These are phyloP conservation scores for Desmodus rotundus DNA, from an alignment of 2,113 vertebrate species.

Conservation along the genomic window DNA sequence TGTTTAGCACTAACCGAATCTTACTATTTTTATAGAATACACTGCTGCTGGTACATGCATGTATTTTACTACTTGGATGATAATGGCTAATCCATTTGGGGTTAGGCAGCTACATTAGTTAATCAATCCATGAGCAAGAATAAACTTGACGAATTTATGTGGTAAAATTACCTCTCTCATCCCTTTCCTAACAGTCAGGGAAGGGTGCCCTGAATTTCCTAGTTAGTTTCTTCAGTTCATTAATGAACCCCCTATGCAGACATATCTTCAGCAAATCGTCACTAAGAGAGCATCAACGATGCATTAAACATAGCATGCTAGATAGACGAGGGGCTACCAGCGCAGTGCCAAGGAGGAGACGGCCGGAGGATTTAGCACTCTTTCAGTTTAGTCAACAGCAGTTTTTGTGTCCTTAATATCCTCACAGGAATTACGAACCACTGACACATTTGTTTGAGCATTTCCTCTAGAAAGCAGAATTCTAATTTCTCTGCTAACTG, in stretches of 20 bases:
- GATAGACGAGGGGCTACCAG: not conserved
- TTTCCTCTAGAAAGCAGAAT: not conserved
- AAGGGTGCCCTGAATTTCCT: not conserved
- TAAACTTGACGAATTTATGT: not conserved
- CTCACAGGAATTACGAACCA: not conserved
- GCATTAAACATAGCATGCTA: not conserved
- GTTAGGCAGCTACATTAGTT: not conserved
- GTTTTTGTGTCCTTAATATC: not conserved
- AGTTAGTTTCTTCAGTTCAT: not conserved
- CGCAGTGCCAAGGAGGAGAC: not conserved
- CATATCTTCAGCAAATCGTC: not conserved
- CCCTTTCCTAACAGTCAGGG: not conserved
- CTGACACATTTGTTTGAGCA: not conserved
- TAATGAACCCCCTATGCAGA: not conserved
- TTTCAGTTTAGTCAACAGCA: not conserved
- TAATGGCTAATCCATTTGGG: not conserved
- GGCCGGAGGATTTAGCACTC: not conserved
- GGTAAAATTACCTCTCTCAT: not conserved
- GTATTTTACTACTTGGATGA: not conserved
- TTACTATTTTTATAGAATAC: not conserved
- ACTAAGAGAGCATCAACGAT: not conserved
- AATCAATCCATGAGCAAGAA: not conserved
- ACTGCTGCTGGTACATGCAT: not conserved
- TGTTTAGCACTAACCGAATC: not conserved
- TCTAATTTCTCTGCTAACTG: not conserved